These are phyloP conservation scores for Siniperca chuatsi DNA, from an alignment of 2,113 vertebrate species.

Conservation along the genomic window DNA sequence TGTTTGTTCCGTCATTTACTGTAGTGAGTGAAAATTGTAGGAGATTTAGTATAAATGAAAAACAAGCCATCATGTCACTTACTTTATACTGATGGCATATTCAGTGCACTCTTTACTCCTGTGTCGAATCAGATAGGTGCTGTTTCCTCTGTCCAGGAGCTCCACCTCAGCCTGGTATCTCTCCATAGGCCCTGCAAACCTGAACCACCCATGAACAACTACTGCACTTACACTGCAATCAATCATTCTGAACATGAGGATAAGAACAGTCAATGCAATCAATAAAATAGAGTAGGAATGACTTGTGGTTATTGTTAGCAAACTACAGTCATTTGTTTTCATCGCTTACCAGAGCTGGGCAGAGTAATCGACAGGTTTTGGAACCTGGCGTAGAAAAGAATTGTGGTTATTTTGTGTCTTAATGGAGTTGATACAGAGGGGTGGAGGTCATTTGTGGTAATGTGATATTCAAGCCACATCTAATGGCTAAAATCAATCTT, in stretches of 20 bases:
- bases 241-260: constrained; percentile 50
- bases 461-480: constrained; percentile 65
- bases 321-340: constrained; percentile 43
- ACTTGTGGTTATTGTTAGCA: constrained; percentile 34
- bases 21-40: background rate
- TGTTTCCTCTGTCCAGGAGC: constrained; percentile 90
- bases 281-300: constrained; percentile 31
- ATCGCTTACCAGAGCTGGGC: constrained; percentile 90
- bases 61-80: constrained; percentile 72
- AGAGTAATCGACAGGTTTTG: constrained; percentile 95
- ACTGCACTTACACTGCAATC: constrained; percentile 56
- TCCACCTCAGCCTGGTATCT: constrained; percentile 92
- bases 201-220: constrained; percentile 72
- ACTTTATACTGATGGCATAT: constrained; percentile 98
- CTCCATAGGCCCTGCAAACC: constrained; percentile 96
- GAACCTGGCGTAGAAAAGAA: constrained; percentile 85
- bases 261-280: constrained; percentile 39
- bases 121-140: constrained; percentile 93
- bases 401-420: constrained; percentile 60
- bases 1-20: constrained; percentile 15
- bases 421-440: constrained; percentile 44
- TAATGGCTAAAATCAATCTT: constrained; percentile 67
- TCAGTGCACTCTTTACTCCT: constrained; percentile 93
- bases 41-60: background rate
- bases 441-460: constrained; percentile 58